Evolutionary conservation across 2,888 invertebrate species (phyloP).

Genomic region (Epistrophe eligans): DNA sequence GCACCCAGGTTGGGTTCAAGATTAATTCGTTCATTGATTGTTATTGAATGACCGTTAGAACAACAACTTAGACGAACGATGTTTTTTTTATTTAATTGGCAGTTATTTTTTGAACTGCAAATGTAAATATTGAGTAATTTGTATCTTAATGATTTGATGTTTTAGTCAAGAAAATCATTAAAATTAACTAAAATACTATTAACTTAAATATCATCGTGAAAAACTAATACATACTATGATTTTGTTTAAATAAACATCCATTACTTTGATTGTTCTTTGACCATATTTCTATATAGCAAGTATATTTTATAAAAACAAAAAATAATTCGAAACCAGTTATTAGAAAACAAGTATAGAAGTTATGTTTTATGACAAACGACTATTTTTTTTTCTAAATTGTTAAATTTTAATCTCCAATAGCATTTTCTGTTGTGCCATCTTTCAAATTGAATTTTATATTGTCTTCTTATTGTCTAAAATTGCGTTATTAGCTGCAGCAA

Average conservation of each 20-base stretch:
- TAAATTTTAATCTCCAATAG: neutral
- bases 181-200: neutral
- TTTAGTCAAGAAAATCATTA: neutral
- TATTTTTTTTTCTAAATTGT: neutral
- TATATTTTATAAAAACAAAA: neutral
- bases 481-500: neutral
- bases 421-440: neutral
- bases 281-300: neutral
- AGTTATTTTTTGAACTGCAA: neutral
- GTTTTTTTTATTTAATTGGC: slow-evolving; percentile 3
- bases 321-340: neutral
- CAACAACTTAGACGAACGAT: neutral
- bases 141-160: neutral
- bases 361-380: slow-evolving; percentile 5
- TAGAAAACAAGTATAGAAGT: neutral
- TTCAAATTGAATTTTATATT: neutral
- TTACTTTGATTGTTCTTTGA: neutral
- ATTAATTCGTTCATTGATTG: slow-evolving; percentile 55
- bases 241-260: neutral
- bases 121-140: neutral
- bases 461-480: neutral
- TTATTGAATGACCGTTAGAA: slow-evolving; percentile 46
- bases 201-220: neutral
- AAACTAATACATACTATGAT: neutral
- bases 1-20: slow-evolving; percentile 57